phyloP scores from a whole-genome alignment of 2,113 vertebrate species.

The Saguinus imperator region DNA sequence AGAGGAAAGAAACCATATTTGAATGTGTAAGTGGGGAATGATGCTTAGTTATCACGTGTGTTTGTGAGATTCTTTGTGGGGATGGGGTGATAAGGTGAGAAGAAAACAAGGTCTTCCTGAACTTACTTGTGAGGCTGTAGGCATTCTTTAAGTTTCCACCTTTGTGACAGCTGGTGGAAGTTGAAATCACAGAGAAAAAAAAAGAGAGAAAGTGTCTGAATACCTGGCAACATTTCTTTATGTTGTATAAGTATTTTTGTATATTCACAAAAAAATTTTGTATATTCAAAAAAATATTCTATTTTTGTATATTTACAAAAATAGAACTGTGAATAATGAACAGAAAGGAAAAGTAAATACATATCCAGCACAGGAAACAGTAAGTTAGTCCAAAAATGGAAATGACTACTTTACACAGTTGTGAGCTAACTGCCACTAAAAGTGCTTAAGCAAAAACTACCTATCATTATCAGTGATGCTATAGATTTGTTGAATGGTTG shows the following conservation, averaged over 20 bases:
- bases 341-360: not conserved
- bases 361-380: not conserved
- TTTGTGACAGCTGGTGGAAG: not conserved
- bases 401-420: not conserved
- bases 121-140: not conserved
- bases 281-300: not conserved
- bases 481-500: not conserved
- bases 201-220: not conserved
- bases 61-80: not conserved
- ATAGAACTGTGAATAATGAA: not conserved
- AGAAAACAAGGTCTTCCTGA: not conserved
- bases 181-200: not conserved
- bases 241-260: not conserved
- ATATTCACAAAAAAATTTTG: too few relatives aligned
- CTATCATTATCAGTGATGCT: not conserved
- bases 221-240: not conserved
- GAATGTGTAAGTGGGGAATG: not conserved
- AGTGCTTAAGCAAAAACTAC: not conserved
- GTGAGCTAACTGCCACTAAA: not conserved
- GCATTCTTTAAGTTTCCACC: not conserved
- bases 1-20: not conserved
- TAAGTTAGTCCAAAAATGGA: not conserved
- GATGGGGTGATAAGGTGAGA: not conserved
- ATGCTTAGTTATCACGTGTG: not conserved
- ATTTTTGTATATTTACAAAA: not conserved